Conservation (phyloP, 2,113 vertebrate genomes). For the Cinclus mexicanus region DNA sequence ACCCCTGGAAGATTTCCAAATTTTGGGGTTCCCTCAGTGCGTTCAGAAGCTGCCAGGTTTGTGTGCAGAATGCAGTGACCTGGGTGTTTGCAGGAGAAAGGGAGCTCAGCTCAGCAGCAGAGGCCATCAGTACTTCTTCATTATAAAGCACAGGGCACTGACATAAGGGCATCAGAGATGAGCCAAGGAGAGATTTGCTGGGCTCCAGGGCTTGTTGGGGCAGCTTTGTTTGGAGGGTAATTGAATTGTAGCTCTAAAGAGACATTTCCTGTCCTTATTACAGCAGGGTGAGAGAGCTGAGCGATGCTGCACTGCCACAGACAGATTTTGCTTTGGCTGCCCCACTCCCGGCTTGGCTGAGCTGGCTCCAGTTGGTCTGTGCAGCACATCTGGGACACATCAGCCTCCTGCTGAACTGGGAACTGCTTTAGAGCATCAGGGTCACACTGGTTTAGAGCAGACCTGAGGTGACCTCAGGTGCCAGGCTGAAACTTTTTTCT, state of each 20-base stretch:
- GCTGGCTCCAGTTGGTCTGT: not conserved
- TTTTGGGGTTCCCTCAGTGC: fast-evolving
- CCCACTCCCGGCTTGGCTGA: not conserved
- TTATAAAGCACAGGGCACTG: not conserved
- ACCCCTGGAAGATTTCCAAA: not conserved
- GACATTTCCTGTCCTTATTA: not conserved
- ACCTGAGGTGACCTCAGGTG: not conserved
- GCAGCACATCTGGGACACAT: not conserved
- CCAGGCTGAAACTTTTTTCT: not conserved
- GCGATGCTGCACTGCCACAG: not conserved
- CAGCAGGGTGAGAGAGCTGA: not conserved
- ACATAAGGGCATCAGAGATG: not conserved
- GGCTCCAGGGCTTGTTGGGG: not conserved
- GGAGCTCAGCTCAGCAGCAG: not conserved
- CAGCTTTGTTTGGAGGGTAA: constrained; percentile 11
- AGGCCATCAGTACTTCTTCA: not conserved
- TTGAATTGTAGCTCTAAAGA: constrained; percentile 8
- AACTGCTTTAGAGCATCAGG: not conserved
- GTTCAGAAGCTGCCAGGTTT: not conserved
- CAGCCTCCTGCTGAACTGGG: not conserved
- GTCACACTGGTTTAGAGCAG: not conserved
- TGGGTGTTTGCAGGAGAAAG: not conserved
- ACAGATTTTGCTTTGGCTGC: not conserved
- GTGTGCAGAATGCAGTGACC: not conserved
- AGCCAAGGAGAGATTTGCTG: not conserved